These are phyloP conservation scores for Menidia beryllina DNA, from an alignment of 2,113 vertebrate genomes.

Conservation along the genomic window DNA sequence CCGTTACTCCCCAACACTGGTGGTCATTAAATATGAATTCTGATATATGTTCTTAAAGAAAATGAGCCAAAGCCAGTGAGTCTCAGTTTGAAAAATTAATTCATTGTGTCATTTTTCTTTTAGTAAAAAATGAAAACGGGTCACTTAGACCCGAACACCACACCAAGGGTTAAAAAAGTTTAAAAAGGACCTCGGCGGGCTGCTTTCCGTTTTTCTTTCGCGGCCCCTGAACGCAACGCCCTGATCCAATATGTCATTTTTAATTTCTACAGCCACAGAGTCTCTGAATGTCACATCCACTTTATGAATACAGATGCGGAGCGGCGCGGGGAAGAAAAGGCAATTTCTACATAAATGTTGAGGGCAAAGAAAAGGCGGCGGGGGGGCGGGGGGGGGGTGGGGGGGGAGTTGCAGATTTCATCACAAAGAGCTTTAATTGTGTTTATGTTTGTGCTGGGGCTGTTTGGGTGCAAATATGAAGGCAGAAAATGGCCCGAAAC, in stretches of 20 bases:
- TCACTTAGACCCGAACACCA: no score
- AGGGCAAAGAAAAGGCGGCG: constrained; percentile 39
- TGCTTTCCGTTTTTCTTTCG: constrained; percentile 30
- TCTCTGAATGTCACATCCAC: constrained; percentile 67
- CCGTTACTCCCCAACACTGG: no score
- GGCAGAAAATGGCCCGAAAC: background rate
- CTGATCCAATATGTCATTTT: constrained; percentile 39
- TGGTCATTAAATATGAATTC: no score
- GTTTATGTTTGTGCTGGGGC: constrained; percentile 9
- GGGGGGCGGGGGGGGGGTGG: background rate
- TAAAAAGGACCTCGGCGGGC: background rate
- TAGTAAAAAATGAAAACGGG: no score
- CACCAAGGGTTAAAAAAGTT: no score
- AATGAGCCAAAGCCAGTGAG: no score
- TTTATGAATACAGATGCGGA: constrained; percentile 64
- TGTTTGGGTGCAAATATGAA: constrained; percentile 1
- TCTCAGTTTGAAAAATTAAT: no score
- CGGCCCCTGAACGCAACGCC: constrained; percentile 29
- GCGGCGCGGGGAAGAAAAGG: constrained; percentile 13
- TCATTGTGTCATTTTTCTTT: no score
- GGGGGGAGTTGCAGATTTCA: background rate
- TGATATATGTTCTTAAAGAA: no score
- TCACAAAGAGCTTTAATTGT: constrained; percentile 2
- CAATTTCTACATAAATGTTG: constrained; percentile 50
- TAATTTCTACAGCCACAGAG: constrained; percentile 45